These are phyloP conservation scores for Canis aureus DNA, from an alignment of 2,113 vertebrate species.

Conservation along the genomic window DNA sequence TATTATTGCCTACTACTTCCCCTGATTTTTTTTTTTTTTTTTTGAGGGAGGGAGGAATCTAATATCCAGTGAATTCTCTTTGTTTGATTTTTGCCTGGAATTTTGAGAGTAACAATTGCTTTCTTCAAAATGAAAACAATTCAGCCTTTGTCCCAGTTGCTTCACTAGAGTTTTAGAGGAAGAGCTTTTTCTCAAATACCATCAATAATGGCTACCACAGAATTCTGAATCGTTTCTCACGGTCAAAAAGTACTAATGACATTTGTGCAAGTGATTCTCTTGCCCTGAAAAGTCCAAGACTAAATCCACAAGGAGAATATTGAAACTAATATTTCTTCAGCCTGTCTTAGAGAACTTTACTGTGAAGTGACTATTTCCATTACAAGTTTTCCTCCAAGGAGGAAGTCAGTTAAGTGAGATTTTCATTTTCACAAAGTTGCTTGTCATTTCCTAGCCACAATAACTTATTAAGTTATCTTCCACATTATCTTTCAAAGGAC, in stretches of 20 bases:
- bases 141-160: slow-evolving; percentile 46
- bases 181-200: slow-evolving; percentile 44
- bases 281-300: neutral
- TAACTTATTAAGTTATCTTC: neutral
- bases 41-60: neutral
- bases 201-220: slow-evolving; percentile 9
- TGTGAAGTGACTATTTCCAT: slow-evolving; percentile 58
- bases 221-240: slow-evolving; percentile 69
- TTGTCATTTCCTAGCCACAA: neutral
- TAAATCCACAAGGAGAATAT: slow-evolving; percentile 43
- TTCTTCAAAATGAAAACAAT: slow-evolving; percentile 75
- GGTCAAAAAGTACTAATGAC: slow-evolving; percentile 49
- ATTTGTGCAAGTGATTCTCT: slow-evolving; percentile 54
- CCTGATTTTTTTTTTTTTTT: neutral
- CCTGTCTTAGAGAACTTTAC: neutral
- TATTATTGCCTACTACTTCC: slow-evolving; percentile 32
- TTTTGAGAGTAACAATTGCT: slow-evolving; percentile 52
- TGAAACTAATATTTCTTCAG: slow-evolving; percentile 10
- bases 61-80: slow-evolving; percentile 29
- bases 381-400: slow-evolving; percentile 19
- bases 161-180: slow-evolving; percentile 31
- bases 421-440: slow-evolving; percentile 41
- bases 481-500: slow-evolving; percentile 32
- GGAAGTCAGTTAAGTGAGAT: slow-evolving; percentile 5
- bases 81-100: slow-evolving; percentile 42